Percentiles rank a stretch among this genome's conserved stretches.
Evolutionary conservation across 2,113 vertebrate genomes (phyloP).

Genomic region (Opisthocomus hoazin): DNA sequence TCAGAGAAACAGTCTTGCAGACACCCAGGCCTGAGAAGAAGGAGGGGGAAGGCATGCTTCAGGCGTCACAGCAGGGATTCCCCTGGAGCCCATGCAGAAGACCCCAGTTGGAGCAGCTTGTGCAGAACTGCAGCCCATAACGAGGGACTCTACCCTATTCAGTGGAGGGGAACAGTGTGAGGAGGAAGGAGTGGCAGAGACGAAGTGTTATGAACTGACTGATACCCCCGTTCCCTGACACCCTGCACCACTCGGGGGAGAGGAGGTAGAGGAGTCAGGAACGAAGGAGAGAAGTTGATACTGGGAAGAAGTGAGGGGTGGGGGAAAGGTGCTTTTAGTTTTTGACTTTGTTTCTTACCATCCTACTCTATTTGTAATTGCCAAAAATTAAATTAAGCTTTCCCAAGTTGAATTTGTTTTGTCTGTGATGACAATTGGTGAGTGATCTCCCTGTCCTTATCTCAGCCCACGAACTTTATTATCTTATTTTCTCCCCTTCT

Average conservation of each 20-base stretch:
- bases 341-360: background rate
- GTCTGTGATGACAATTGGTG: background rate
- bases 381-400: background rate
- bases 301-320: background rate
- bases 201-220: background rate
- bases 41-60: background rate
- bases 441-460: background rate
- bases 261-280: background rate
- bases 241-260: accelerated
- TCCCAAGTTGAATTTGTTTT: background rate
- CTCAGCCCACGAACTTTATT: background rate
- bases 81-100: background rate
- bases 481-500: background rate
- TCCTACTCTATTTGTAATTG: background rate
- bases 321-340: background rate
- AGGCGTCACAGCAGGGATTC: background rate
- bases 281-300: background rate
- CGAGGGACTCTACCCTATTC: background rate
- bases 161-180: background rate
- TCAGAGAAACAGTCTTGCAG: background rate
- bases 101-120: background rate
- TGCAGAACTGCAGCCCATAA: background rate
- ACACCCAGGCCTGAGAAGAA: background rate
- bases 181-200: background rate
- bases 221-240: background rate